Conservation (phyloP, 2,113 vertebrate genomes). For the Aphelocoma coerulescens region DNA sequence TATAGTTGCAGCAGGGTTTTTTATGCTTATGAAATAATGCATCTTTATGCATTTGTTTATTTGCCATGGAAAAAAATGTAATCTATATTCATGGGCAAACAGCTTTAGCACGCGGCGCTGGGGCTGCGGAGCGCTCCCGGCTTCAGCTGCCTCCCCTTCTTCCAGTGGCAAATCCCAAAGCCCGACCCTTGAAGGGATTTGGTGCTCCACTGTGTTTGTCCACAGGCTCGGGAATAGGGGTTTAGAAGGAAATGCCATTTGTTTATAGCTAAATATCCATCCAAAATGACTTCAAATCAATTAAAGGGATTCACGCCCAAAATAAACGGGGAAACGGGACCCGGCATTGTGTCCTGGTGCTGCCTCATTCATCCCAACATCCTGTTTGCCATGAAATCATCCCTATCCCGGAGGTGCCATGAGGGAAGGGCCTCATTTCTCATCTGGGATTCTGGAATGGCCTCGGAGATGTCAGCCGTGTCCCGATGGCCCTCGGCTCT, state of each 20-base stretch:
- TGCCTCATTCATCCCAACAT: rapidly evolving
- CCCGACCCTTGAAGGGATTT: rapidly evolving
- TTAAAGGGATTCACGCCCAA: neutral
- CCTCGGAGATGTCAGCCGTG: rapidly evolving
- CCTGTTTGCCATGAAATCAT: rapidly evolving
- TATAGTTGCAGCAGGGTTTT: conserved; percentile 64
- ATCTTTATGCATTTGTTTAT: conserved; percentile 75
- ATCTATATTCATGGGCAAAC: conserved; percentile 70
- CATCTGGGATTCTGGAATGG: rapidly evolving
- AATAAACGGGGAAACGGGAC: rapidly evolving
- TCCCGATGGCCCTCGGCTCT: neutral
- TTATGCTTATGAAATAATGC: conserved; percentile 67
- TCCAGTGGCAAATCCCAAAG: neutral
- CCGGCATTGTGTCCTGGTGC: rapidly evolving
- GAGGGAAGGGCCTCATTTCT: neutral
- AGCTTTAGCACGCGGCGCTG: neutral
- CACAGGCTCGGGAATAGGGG: neutral
- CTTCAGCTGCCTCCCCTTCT: neutral
- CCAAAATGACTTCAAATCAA: neutral
- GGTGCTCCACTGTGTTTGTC: rapidly evolving
- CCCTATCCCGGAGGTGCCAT: neutral
- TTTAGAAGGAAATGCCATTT: rapidly evolving
- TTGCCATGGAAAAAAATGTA: conserved; percentile 56
- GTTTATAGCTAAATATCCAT: neutral
- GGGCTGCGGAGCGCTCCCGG: neutral